Base-by-base conservation (phyloP, 2,888 invertebrate species). In the Callimorpha dominula region DNA sequence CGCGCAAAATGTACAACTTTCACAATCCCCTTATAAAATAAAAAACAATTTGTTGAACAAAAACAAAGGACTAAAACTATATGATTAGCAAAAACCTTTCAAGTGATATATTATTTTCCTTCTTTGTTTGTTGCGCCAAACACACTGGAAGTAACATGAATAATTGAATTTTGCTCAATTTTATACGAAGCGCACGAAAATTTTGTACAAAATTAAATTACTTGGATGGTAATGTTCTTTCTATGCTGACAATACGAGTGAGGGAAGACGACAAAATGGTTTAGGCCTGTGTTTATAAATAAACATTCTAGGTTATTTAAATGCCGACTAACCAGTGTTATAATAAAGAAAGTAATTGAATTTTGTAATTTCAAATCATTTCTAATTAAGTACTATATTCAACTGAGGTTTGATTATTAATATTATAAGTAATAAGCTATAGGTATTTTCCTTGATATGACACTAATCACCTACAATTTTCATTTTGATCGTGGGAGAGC, bases 141-240 rank as follows among this genome's bases (percentile, higher is more conserved):
- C 17, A 17, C 1, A 49, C 14, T 68, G 42, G 49, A 40, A 42
- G 31, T 68, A 20, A 31, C 12, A 46, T 49, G 57, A 62, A 40
- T 31, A 67, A 54, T 54, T 50, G 14, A 63, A 63, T 42, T 63
- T 17, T 8, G 17, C 63, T 17, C 42, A 63, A 42, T 63, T 63
- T 63, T 63, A 17, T 63, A 63, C 17, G 63, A 42, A 63, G 15
- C 15, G 63, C 63, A 63, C 57, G 20, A 31, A 60, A 60, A 31
- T 60, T 12, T 60, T 12, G 12, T 60, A 20, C 14, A 4, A 14
- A 60, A 60, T 60, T 31, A 31, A 60, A 31, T 60, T 60, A 60
- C 20, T 60, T 31, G 5, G 12, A 12, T 31, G 31, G 57, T 31
- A 60, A 60, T 60, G 31, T 20, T 60, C 0, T 31, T 60, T 31